Base-by-base conservation (phyloP, 2,113 vertebrate genomes). In the Ptilonorhynchus violaceus region DNA sequence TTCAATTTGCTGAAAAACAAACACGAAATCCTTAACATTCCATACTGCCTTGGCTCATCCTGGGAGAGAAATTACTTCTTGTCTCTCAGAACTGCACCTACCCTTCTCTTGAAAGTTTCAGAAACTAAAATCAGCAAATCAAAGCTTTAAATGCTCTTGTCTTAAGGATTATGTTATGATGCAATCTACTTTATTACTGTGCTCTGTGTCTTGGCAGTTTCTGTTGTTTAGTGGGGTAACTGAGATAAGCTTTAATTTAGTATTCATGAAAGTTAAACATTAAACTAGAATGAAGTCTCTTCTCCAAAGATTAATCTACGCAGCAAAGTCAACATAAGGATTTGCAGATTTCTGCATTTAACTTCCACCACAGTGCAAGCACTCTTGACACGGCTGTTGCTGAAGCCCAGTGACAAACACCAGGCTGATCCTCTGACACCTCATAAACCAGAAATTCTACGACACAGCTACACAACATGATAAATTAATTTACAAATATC, bases 141-240 rank as follows among this genome's bases (percentile, higher is more conserved):
- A 74, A 96, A 91, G 41, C 18, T 92, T 84, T 93, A 92, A 96
- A 84, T 39, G 28, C 53, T 92, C 44, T 78, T 91, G 81, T 87
- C 56, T 92, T 70, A 28, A 72, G 19, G 39, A 91, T 82, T 94
- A 75, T 30, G 7, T 44, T 92, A 79, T 41, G 25, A 79, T 91
- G 77, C 49, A 88, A 79, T 67, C 70, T 82, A 72, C 39, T 63
- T 86, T 67, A 47, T 59, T 83, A 66, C 49, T 52, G 17, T 2
- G 0, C 42, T 53, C 21, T 28, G 15, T n/a, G 20, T 39, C 5
- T 89, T 76, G 85, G 42, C 14, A 76, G 56, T 35, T 72, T 49
- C 58, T 69, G 37, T 50, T 90, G 67, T 90, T 94, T 31, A 88
- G 37, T 15, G 21, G 15, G 2, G 13, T 69, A 93, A 92, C 44